Evolutionary conservation across 37 sponge, comb jelly and placozoan genomes (phyloP).

Genomic region (Amphimedon queenslandica): DNA sequence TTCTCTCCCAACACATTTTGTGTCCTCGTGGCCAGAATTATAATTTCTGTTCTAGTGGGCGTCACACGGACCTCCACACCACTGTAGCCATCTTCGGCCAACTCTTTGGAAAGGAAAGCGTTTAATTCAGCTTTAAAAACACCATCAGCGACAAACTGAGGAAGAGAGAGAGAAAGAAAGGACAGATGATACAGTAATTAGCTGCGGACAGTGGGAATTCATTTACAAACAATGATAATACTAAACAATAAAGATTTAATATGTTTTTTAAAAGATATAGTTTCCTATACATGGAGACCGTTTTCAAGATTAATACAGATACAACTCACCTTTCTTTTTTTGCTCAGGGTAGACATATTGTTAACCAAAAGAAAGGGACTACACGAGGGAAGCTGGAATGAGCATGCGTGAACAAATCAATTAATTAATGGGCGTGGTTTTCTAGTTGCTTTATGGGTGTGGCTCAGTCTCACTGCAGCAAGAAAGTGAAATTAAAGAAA

Average conservation of each 20-base stretch:
- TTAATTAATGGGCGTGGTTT: no score
- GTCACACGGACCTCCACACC: constrained; percentile 99
- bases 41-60: constrained; percentile 97
- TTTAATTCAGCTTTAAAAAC: constrained; percentile 98
- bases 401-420: no score
- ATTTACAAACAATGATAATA: not conserved
- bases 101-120: constrained; percentile 83
- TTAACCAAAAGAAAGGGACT: no score
- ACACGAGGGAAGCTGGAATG: no score
- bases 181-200: not conserved
- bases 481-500: no score
- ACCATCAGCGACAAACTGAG: constrained; percentile 92
- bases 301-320: no score
- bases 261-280: no score
- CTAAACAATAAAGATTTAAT: no score
- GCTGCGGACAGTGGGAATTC: no score
- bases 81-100: constrained; percentile 98
- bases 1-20: constrained; percentile 99
- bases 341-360: constrained; percentile 68
- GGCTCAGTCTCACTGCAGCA: no score
- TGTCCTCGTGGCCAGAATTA: constrained; percentile 96
- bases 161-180: not conserved
- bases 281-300: no score
- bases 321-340: constrained; percentile 86
- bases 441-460: no score